A percentile compares a stretch with the other conserved stretches of the same genome.
These are phyloP conservation scores for Mesocentrotus franciscanus DNA, from an alignment of 53 echinoderm and acorn worm species.

Conservation along the genomic window DNA sequence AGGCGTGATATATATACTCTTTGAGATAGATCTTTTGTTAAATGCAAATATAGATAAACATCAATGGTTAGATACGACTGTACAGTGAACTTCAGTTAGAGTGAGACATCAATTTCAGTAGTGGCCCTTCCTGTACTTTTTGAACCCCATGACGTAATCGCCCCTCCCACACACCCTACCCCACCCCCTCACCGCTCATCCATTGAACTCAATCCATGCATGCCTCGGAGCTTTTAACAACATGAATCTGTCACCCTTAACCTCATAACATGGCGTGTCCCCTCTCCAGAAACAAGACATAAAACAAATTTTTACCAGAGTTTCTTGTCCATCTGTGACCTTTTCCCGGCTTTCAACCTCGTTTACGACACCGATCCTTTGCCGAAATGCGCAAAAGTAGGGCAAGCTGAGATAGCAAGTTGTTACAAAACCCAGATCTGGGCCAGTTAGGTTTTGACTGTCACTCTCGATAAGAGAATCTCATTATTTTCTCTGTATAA, in stretches of 20 bases:
- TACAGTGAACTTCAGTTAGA: background rate
- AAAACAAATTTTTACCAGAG: background rate
- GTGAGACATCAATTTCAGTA: background rate
- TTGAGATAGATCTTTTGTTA: too few species aligned
- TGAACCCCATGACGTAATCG: background rate
- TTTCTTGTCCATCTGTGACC: constrained; percentile 38
- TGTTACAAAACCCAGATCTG: constrained; percentile 40
- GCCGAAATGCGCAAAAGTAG: background rate
- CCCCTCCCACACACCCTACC: background rate
- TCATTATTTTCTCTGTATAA: background rate
- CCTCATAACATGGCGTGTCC: background rate
- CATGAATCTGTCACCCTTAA: constrained; percentile 18
- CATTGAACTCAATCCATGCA: background rate
- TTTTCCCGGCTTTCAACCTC: constrained; percentile 27
- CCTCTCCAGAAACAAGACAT: constrained; percentile 5
- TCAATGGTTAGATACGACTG: background rate
- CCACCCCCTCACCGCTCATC: background rate
- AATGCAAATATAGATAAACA: background rate
- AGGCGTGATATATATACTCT: too few species aligned
- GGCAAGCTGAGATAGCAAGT: constrained; percentile 45
- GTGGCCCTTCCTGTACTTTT: background rate
- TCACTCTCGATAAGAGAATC: constrained; percentile 20
- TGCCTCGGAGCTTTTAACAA: background rate
- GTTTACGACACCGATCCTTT: constrained; percentile 28
- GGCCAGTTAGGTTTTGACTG: constrained; percentile 32